Evolutionary conservation across 2,113 vertebrate genomes (phyloP).

Genomic region (Cheilinus undulatus): DNA sequence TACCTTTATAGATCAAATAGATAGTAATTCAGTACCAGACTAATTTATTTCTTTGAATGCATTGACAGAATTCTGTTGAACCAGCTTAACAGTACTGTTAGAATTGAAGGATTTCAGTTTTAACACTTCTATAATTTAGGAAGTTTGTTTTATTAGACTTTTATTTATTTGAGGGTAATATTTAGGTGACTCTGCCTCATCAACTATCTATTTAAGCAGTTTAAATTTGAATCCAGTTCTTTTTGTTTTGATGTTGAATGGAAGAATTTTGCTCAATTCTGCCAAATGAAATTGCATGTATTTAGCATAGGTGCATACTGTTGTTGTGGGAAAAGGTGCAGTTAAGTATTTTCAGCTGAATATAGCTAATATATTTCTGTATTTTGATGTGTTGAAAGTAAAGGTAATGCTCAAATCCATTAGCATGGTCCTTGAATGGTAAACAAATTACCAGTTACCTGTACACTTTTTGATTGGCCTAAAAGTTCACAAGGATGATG

Average conservation of each 20-base stretch:
- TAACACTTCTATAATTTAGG: not conserved
- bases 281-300: too few species aligned
- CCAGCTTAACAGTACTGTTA: conserved; percentile 3
- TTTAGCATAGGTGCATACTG: conserved; percentile 13
- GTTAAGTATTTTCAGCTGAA: not conserved
- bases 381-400: conserved; percentile 5
- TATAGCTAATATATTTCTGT: conserved; percentile 12
- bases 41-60: conserved; percentile 8
- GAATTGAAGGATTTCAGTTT: not conserved
- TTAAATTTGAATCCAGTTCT: not conserved
- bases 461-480: not conserved
- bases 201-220: not conserved
- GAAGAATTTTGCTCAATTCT: too few species aligned
- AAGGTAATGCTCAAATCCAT: conserved; percentile 15
- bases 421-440: conserved; percentile 9
- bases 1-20: not conserved
- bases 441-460: not conserved
- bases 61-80: not conserved
- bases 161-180: not conserved
- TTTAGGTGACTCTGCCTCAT: not conserved
- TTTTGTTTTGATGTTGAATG: not conserved
- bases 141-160: not conserved
- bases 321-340: conserved; percentile 1
- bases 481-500: not conserved
- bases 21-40: not conserved